Percentiles rank a stretch among this genome's conserved stretches.
Conservation (phyloP, 2,113 vertebrate genomes). For the Actenoides hombroni region DNA sequence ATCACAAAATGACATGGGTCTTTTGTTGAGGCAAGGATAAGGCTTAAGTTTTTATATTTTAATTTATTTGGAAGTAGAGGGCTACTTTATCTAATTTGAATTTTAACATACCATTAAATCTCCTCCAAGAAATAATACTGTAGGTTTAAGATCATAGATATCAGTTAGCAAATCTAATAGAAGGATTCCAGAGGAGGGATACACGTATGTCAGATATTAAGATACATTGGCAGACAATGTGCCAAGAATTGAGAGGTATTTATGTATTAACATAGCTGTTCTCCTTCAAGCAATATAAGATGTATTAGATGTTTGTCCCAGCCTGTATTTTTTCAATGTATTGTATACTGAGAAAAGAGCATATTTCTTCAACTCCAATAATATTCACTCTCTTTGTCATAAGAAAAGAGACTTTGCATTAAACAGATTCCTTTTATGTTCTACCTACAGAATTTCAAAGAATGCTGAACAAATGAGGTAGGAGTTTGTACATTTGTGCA, state of each 20-base stretch:
- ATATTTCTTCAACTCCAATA: neutral
- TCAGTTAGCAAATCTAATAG: neutral
- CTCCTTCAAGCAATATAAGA: neutral
- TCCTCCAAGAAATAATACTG: neutral
- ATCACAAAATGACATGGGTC: neutral
- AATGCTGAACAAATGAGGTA: slow-evolving; percentile 30
- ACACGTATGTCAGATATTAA: neutral
- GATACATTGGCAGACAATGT: neutral
- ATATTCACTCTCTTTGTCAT: slow-evolving; percentile 21
- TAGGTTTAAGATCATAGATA: neutral
- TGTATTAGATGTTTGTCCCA: neutral
- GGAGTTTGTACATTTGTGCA: slow-evolving; percentile 47
- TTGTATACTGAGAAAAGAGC: neutral
- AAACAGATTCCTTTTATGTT: slow-evolving; percentile 46
- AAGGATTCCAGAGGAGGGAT: neutral
- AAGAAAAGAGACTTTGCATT: slow-evolving; percentile 30
- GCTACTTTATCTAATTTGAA: neutral
- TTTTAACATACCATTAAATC: slow-evolving; percentile 11
- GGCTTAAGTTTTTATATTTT: neutral
- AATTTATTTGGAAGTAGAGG: slow-evolving; percentile 2
- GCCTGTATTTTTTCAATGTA: slow-evolving; percentile 6
- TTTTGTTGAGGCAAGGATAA: neutral
- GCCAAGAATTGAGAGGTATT: neutral
- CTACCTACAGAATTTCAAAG: slow-evolving; percentile 55
- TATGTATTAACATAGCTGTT: neutral